Percentiles rank a stretch among this genome's conserved stretches.
Conservation (phyloP, 2,888 invertebrate species). For the Heteromurus nitidus region DNA sequence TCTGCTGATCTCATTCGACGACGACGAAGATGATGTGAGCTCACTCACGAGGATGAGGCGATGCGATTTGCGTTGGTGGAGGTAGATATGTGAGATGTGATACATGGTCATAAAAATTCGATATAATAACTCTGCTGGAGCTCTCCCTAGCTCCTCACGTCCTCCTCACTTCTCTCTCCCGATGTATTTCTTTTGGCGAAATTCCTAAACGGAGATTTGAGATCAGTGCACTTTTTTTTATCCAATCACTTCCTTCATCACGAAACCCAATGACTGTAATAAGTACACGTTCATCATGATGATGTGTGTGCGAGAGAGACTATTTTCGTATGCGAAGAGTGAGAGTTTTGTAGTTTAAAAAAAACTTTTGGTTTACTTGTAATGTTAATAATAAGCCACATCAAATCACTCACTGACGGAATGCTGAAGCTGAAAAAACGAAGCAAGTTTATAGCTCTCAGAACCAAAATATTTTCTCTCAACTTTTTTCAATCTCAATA, state of each 20-base stretch:
- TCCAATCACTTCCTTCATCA: slow-evolving; percentile 36
- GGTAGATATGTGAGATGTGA: neutral
- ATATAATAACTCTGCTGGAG: slow-evolving; percentile 41
- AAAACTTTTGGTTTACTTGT: too few species aligned
- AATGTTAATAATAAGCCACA: neutral
- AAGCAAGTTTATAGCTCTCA: neutral
- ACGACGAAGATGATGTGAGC: neutral
- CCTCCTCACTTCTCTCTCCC: too few species aligned
- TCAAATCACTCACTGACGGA: slow-evolving; percentile 30
- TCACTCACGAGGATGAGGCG: neutral
- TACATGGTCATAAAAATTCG: slow-evolving; percentile 25
- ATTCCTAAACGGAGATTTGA: slow-evolving; percentile 23
- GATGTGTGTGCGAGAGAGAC: neutral
- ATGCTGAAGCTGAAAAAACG: neutral
- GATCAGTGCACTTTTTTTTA: slow-evolving; percentile 22
- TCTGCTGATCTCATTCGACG: slow-evolving; percentile 16
- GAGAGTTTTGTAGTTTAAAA: too few species aligned
- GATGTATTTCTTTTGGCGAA: slow-evolving; percentile 31
- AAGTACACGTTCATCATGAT: neutral
- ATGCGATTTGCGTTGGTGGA: neutral
- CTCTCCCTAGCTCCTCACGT: too few species aligned
- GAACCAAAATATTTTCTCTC: neutral
- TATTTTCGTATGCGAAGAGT: neutral
- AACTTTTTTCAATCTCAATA: neutral
- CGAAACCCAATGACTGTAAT: slow-evolving; percentile 9